Base-by-base conservation (phyloP, 2,888 invertebrate species). In the Tetragnatha montana region DNA sequence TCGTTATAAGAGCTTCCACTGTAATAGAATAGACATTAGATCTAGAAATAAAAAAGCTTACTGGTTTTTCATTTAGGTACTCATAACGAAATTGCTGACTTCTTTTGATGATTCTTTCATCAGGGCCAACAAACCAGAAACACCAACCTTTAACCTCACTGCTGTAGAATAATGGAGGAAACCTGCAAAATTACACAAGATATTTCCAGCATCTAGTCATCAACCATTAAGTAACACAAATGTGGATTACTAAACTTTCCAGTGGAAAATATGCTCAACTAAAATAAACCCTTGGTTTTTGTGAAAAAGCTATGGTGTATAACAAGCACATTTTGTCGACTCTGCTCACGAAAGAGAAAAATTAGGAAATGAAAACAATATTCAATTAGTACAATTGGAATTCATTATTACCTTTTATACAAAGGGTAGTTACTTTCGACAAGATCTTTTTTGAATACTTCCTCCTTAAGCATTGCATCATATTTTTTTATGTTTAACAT, bases 91-190 rank as follows among this genome's bases (percentile, higher is more conserved):
- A 95, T 80, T 96, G 95, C 93, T 98, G 98, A 0, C 97, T 96
- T 79, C 98, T 95, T 93, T 95, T 94, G n/a, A 96, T 95, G 0
- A 98, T 95, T 1, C 97, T 95, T 90, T 95, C 95, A 94, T 98
- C 98, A 6, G 97, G 94, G 68, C 97, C 97, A 0, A 95, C 95
- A 94, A 98, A 98, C 0, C 97, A 96, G 0, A 97, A 91, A 92
- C 96, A 96, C 95, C 96, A 97, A 14, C 93, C 93, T 19, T 89
- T 91, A 10, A 84, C 81, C 35, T 81, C 50, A 71, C 74, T 68
- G 69, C 87, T 89, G 21, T 80, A 88, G 75, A 87, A 91, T 35
- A 91, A 10, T 47, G 84, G 84, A 6, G 85, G 86, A 19, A 76
- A 60, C n/a, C 87, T 87, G 69, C 69, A 75, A 80, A 6, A 76